Base-by-base conservation (phyloP, 2,888 invertebrate species). In the Dendrolimus houi region DNA sequence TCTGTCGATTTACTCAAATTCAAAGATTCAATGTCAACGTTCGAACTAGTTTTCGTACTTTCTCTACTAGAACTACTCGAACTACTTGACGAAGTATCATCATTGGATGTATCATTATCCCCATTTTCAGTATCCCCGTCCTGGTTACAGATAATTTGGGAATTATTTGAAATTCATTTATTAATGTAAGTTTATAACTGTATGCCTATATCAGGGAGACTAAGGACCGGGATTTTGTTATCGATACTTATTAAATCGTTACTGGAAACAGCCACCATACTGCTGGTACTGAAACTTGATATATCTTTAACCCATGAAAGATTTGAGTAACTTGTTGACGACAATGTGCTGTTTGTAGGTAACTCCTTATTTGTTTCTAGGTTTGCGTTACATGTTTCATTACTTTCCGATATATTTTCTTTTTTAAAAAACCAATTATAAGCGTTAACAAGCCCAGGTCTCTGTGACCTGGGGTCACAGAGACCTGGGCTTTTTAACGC, bases 281-380 rank as follows among this genome's bases (percentile, higher is more conserved):
- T 81, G 0, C 74, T 75, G 0, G 77, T 72, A 52, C 81, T 82
- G 0, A 85, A 82, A 52, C 74, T 78, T 0, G 86, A 85, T 58
- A 88, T 83, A 54, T 87, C 82, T 64, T 72, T 82, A 1, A 81
- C 83, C 87, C 87, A 89, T 0, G 86, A 86, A 0, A 77, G 62
- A 29, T 75, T 72, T 0, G 54, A 47, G 12, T 10, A 10, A 47
- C 47, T 47, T 47, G 47, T 2, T 47, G 47, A 10, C 7, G 47
- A 47, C 9, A 47, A 47, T 47, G 3, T 47, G 9, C 12, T 47
- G 12, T 9, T 47, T 47, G 12, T 47, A 12, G 47, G 47, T 29
- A 29, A 29, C 29, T 29, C 29, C 29, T 3, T 14, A 14, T 14
- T 29, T 29, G 29, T 29, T 29, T 29, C 29, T 29, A 29, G 0